These are phyloP conservation scores for Bombyx mori DNA, from an alignment of 1,140 invertebrate genomes.

Conservation along the genomic window DNA sequence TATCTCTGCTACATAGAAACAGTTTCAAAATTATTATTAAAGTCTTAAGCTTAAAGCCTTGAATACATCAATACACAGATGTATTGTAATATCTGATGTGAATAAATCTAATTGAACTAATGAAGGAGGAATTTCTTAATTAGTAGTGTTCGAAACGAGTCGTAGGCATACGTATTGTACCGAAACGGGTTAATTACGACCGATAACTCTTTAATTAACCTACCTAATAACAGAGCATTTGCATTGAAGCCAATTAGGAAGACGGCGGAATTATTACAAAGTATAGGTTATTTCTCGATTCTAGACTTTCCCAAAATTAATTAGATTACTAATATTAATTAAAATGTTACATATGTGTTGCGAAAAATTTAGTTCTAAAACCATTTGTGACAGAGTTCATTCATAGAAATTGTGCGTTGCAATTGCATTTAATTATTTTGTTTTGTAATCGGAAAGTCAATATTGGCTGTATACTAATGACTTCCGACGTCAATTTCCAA, in stretches of 20 bases:
- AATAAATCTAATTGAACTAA: conserved; percentile 64
- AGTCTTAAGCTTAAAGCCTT: too few relatives aligned
- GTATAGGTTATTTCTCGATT: conserved; percentile 19
- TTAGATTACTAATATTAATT: too few relatives aligned
- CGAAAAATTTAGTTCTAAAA: too few relatives aligned
- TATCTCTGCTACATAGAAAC: too few relatives aligned
- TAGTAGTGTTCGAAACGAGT: conserved; percentile 58
- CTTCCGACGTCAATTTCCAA: conserved; percentile 1
- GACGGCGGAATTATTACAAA: conserved; percentile 44
- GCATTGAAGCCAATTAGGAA: conserved; percentile 60
- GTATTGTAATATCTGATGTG: conserved; percentile 31
- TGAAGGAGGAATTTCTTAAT: conserved; percentile 67
- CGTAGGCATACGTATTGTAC: conserved; percentile 60
- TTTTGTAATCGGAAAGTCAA: too few relatives aligned
- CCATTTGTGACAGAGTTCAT: too few relatives aligned
- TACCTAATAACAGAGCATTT: conserved; percentile 68
- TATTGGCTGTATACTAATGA: too few relatives aligned
- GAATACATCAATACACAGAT: too few relatives aligned
- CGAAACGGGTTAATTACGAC: conserved; percentile 63
- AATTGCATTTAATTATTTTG: too few relatives aligned
- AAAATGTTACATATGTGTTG: too few relatives aligned
- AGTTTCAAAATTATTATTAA: too few relatives aligned
- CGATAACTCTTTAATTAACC: conserved; percentile 70
- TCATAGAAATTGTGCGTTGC: too few relatives aligned
- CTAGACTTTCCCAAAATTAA: not conserved